These are phyloP conservation scores for Apostichopus japonicus DNA, from an alignment of 35 echinoderm and acorn worm genomes.

Conservation along the genomic window DNA sequence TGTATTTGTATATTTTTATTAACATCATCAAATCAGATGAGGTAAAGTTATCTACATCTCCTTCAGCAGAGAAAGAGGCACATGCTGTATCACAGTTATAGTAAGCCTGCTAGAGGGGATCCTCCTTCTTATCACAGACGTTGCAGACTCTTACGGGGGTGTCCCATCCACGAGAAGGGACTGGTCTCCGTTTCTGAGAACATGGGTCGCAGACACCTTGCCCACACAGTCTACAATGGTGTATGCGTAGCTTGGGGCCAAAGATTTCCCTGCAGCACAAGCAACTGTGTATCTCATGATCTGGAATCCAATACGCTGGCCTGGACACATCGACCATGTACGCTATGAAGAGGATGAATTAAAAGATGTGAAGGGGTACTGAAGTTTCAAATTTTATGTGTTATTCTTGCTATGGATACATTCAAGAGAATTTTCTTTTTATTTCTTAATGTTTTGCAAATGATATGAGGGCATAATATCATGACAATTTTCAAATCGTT, in stretches of 20 bases:
- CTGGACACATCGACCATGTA: slow-evolving; percentile 89
- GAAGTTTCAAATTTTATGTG: too few relatives aligned
- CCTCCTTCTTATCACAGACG: slow-evolving; percentile 78
- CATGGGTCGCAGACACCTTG: slow-evolving; percentile 87
- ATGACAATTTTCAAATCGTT: too few relatives aligned
- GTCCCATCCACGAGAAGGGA: slow-evolving; percentile 97
- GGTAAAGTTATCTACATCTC: too few relatives aligned
- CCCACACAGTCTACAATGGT: slow-evolving; percentile 95
- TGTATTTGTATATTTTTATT: too few relatives aligned
- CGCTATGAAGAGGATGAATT: slow-evolving; percentile 42
- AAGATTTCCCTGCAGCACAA: slow-evolving; percentile 79
- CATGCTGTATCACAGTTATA: too few relatives aligned
- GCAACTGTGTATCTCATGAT: slow-evolving; percentile 87
- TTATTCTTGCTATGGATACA: too few relatives aligned
- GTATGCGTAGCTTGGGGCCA: slow-evolving; percentile 81
- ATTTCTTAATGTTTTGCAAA: too few relatives aligned
- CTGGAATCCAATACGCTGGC: slow-evolving; percentile 96
- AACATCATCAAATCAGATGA: too few relatives aligned
- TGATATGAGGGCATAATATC: too few relatives aligned
- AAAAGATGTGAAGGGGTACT: not conserved
- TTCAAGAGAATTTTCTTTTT: too few relatives aligned
- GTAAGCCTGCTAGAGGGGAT: slow-evolving; percentile 42
- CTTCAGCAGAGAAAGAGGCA: too few relatives aligned
- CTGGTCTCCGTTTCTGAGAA: slow-evolving; percentile 68
- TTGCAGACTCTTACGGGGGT: slow-evolving; percentile 86